These are phyloP conservation scores for Lagopus leucura DNA, from an alignment of 2,113 vertebrate genomes.

Conservation along the genomic window DNA sequence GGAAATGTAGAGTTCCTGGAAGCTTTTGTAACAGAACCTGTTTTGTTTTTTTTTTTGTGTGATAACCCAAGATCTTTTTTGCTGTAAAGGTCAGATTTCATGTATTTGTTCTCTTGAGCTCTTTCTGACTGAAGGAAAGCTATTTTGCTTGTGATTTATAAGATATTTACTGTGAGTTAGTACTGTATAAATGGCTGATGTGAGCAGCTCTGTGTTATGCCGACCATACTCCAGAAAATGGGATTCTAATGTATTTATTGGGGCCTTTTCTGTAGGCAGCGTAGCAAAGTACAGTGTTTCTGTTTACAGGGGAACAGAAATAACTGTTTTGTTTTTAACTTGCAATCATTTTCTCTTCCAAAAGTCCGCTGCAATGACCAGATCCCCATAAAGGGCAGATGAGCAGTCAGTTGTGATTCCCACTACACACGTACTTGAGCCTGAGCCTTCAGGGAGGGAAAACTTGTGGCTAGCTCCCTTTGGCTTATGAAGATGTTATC, in stretches of 20 bases:
- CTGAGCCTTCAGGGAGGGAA: not conserved
- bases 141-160: slow-evolving; percentile 60
- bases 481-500: not conserved
- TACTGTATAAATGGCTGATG: slow-evolving; percentile 38
- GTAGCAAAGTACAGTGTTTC: not conserved
- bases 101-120: slow-evolving; percentile 66
- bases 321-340: slow-evolving; percentile 24
- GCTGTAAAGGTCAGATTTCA: slow-evolving; percentile 71
- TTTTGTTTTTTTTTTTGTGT: slow-evolving; percentile 9
- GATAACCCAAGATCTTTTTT: slow-evolving; percentile 36
- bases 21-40: slow-evolving; percentile 19
- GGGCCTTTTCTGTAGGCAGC: not conserved
- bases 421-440: not conserved
- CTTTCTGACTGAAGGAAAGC: slow-evolving; percentile 54
- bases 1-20: slow-evolving; percentile 21
- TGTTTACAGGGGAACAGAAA: not conserved
- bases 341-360: not conserved
- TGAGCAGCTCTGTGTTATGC: slow-evolving; percentile 30
- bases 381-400: not conserved
- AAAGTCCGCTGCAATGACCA: not conserved
- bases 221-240: not conserved
- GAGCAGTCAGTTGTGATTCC: not conserved
- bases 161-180: slow-evolving; percentile 53
- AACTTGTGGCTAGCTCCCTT: not conserved
- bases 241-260: slow-evolving; percentile 3